phyloP scores from a whole-genome alignment of 2,797 vertebrate genomes.

The Myoxocephalus aenaeus region DNA sequence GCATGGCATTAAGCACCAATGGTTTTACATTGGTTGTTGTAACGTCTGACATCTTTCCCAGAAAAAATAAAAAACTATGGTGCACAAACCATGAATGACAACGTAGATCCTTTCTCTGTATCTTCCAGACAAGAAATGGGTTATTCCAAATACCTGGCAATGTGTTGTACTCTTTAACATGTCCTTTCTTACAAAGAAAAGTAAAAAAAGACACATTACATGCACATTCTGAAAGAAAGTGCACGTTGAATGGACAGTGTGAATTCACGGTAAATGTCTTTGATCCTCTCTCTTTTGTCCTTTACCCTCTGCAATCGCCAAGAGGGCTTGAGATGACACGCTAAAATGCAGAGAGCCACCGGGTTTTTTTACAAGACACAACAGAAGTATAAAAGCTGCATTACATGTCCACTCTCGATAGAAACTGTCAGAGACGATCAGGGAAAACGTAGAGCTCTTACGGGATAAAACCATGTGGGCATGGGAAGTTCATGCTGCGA shows the following conservation, averaged over 20 bases:
- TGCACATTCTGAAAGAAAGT: constrained; percentile 2
- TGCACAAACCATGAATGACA: not conserved
- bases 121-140: not conserved
- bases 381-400: constrained; percentile 37
- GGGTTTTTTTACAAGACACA: constrained; percentile 29
- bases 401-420: constrained; percentile 25
- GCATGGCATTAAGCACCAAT: not conserved
- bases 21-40: constrained; percentile 8
- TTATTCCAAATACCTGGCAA: constrained; percentile 11
- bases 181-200: constrained; percentile 21
- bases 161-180: not conserved
- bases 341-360: constrained; percentile 30
- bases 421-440: constrained; percentile 42
- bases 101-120: not conserved
- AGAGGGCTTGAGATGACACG: constrained; percentile 38
- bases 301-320: constrained; percentile 41
- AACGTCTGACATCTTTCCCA: not conserved
- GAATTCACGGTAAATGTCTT: constrained; percentile 24
- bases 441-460: constrained; percentile 26
- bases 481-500: constrained; percentile 19
- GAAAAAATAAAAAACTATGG: not conserved
- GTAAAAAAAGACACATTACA: constrained; percentile 20
- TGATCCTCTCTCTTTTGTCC: constrained; percentile 33
- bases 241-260: constrained; percentile 9
- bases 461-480: constrained; percentile 19